Evolutionary conservation across 2,797 vertebrate species (phyloP), one percentile per base, ranked within the genome.

Genomic region (Lateolabrax maculatus): DNA sequence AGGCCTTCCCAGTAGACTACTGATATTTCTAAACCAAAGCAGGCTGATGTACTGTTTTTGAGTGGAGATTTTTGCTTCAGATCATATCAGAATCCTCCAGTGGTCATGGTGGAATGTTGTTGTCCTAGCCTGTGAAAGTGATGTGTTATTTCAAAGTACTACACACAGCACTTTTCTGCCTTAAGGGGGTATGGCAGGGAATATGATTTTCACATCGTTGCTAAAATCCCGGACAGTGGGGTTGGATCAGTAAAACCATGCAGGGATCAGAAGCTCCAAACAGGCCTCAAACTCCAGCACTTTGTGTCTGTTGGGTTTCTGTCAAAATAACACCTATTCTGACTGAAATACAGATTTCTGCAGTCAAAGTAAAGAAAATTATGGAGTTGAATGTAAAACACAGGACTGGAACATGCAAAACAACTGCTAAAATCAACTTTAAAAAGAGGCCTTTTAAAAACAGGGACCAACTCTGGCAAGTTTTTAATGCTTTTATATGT

Each of bases 191-290:
- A 44, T 21, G 52, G 51, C 21, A 51, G n/a, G 67, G 46, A 72
- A 78, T 67, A 58, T 36, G 71, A 61, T 69, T 64, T 81, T 29
- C 29, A 62, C 6, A 2, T 65, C 27, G 19, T 21, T 71, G 61
- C 36, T 81, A 56, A 71, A 78, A 75, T 49, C 70, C 49, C 57
- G 58, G 79, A 75, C 75, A 71, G 60, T 55, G 44, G 43, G 58
- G 64, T 55, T n/a, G 68, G 57, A 77, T 80, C 77, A 84, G 77
- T 58, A 58, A 74, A 77, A 60, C 29, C 78, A 49, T 55, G 74
- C 56, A 27, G 66, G 71, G 79, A 81, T 78, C 71, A 63, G 49
- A 58, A 52, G 60, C 60, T 71, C 67, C 49, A 77, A 43, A 62
- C 5, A 19, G 65, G 70, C 34, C 48, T 60, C 36, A 60, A 44